These are phyloP conservation scores for Myrmecobius fasciatus DNA, from an alignment of 2,113 vertebrate species.

Conservation along the genomic window DNA sequence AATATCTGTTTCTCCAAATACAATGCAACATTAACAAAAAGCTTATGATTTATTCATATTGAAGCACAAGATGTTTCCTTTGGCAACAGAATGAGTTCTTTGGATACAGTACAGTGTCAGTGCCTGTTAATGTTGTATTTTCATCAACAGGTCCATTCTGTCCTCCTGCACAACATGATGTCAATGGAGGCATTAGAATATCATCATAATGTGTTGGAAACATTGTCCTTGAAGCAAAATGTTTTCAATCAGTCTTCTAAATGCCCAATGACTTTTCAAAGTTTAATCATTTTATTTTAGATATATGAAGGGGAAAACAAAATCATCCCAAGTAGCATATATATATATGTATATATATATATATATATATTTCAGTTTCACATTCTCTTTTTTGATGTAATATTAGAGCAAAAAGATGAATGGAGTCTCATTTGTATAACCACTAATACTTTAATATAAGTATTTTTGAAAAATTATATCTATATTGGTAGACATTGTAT, in stretches of 20 bases:
- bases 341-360: too few species aligned
- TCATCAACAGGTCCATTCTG: background rate
- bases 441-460: background rate
- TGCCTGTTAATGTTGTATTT: background rate
- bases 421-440: background rate
- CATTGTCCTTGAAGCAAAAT: background rate
- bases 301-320: background rate
- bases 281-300: background rate
- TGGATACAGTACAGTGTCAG: background rate
- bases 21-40: constrained; percentile 8
- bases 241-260: background rate
- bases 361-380: background rate
- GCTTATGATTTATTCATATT: constrained; percentile 16
- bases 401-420: background rate
- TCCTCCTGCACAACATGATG: background rate
- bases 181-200: background rate
- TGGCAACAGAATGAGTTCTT: constrained; percentile 20
- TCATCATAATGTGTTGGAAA: background rate
- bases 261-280: background rate
- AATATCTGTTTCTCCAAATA: constrained; percentile 6
- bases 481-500: background rate
- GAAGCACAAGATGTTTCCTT: constrained; percentile 17
- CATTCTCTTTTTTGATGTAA: background rate
- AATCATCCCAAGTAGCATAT: background rate
- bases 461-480: background rate